Conservation (phyloP, 2,113 vertebrate species). For the Ochotona princeps region DNA sequence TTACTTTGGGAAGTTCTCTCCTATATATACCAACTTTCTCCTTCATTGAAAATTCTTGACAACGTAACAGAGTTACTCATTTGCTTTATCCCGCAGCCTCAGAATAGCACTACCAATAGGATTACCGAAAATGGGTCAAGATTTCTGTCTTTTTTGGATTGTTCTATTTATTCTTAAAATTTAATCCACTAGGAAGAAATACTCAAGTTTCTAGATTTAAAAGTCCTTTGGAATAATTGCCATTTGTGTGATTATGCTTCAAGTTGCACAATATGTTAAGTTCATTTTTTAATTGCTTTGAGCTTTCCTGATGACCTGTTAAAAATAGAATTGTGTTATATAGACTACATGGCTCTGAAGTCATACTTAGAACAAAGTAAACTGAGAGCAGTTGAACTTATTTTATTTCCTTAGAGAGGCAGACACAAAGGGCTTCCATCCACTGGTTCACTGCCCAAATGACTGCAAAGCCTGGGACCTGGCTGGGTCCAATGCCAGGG, state of each 20-base stretch:
- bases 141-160: neutral
- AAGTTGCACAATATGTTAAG: neutral
- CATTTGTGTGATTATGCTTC: neutral
- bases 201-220: constrained; percentile 12
- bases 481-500: no score
- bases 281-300: neutral
- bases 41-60: neutral
- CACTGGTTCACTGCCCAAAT: no score
- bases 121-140: neutral
- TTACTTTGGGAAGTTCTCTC: no score
- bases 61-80: neutral
- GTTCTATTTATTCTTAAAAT: neutral
- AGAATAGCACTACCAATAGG: neutral
- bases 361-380: neutral
- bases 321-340: neutral
- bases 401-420: no score
- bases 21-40: neutral
- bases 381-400: neutral
- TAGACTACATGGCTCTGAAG: neutral
- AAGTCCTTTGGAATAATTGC: neutral
- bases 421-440: no score
- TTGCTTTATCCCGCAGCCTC: neutral
- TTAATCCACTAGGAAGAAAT: neutral
- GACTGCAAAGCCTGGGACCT: no score
- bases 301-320: neutral